Conservation (phyloP, 2,888 invertebrate species). For the Hirtodrosophila cameraria region DNA sequence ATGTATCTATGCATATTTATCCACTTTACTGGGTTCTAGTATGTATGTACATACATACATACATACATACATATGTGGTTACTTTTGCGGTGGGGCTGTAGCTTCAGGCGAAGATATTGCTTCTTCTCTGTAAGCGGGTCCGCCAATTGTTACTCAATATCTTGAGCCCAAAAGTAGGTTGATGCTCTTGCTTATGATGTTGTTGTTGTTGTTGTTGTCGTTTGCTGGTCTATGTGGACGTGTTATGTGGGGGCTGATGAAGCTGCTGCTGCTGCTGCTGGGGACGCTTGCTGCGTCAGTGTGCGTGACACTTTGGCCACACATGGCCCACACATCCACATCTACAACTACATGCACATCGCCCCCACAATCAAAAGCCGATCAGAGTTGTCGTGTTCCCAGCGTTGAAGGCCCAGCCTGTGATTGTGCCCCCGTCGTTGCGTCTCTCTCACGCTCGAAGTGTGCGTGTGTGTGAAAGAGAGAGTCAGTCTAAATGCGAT, state of each 20-base stretch:
- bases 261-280: conserved; percentile 27
- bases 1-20: no score
- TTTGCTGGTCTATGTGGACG: conserved; percentile 15
- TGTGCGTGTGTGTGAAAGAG: conserved; percentile 3
- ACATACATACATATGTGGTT: not conserved
- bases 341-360: no score
- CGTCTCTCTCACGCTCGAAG: conserved; percentile 19
- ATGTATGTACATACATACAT: no score
- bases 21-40: not conserved
- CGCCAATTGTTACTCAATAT: conserved; percentile 73
- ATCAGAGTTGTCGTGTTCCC: conserved; percentile 32
- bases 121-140: conserved; percentile 16
- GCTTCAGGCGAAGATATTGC: conserved; percentile 1
- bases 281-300: conserved; percentile 26
- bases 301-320: conserved; percentile 70
- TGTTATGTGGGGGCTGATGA: conserved; percentile 42
- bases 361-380: conserved; percentile 69
- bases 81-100: not conserved
- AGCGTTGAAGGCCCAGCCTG: conserved; percentile 50
- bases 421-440: conserved; percentile 46
- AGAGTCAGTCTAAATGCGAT: conserved; percentile 9
- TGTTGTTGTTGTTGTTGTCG: conserved; percentile 30
- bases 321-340: conserved; percentile 64
- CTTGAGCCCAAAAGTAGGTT: conserved; percentile 69
- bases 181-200: conserved; percentile 35